Base-by-base conservation (phyloP, 2,113 vertebrate genomes). In the Microcebus tavaratra region DNA sequence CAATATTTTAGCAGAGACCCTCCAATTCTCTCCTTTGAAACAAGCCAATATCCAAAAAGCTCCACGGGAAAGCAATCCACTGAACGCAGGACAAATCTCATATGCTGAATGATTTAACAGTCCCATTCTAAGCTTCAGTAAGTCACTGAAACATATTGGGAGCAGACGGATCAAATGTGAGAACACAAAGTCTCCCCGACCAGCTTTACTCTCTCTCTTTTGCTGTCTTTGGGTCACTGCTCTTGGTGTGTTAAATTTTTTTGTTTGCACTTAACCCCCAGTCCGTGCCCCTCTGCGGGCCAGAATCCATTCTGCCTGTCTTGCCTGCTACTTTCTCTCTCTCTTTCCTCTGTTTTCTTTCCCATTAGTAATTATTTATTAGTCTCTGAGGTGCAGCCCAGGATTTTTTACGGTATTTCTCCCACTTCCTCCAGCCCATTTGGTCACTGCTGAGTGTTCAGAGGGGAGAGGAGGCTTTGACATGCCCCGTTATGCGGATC, bases 321-420 rank as follows among this genome's bases (percentile, higher is more conserved):
- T 88, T 95, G 93, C 89, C 83, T 80, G 89, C 86, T 96, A 72
- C 81, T 95, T 97, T 75, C 72, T 90, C 91, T 95, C 95, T 87
- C 75, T 87, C 48, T 97, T 94, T 88, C 84, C 87, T 98, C 93
- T 97, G 94, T 97, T 97, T 97, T 94, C 97, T 95, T 98, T 97
- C 97, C 97, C 97, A 91, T 98, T 97, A 82, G 96, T 92, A 96
- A 98, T 98, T 97, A 98, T 97, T 97, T 96, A 97, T 97, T 94
- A 97, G 97, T 81, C 96, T 97, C 97, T 95, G 95, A 98, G 97
- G 97, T 91, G 55, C 90, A 96, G 96, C 95, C 96, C 96, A 97
- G 94, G 90, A 96, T 83, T 97, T 97, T 97, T 97, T 96, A 93
- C 0, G 78, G 95, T 79, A 79, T 97, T 97, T 97, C 94, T 91